Conservation (phyloP, 2,113 vertebrate species). For the Setophaga kirtlandii region DNA sequence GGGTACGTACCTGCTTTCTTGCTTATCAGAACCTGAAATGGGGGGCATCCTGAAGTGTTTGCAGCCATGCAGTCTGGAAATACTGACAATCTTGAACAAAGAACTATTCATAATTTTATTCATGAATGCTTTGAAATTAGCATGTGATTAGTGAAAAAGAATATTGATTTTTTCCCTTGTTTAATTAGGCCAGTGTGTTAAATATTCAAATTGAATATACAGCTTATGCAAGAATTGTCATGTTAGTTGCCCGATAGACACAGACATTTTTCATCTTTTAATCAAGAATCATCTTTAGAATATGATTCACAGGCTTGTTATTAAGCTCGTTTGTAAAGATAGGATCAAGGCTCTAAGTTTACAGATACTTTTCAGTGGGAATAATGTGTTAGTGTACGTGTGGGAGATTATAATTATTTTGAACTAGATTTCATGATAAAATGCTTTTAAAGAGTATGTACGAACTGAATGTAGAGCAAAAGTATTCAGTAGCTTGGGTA, state of each 20-base stretch:
- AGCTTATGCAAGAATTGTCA: neutral
- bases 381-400: neutral
- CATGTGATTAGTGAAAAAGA: neutral
- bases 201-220: neutral
- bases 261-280: neutral
- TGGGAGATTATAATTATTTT: neutral
- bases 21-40: neutral
- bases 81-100: neutral
- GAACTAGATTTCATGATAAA: neutral
- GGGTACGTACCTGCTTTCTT: neutral
- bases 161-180: neutral
- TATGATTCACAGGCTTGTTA: neutral
- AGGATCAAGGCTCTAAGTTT: conserved; percentile 10
- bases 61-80: neutral
- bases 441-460: neutral
- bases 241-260: neutral
- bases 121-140: neutral
- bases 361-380: neutral
- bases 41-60: neutral
- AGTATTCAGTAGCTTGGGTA: neutral
- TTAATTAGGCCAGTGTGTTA: neutral
- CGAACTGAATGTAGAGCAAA: neutral
- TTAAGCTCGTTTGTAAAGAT: conserved; percentile 14
- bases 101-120: neutral
- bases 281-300: neutral